Evolutionary conservation across 2,888 invertebrate genomes (phyloP), one percentile per base, ranked within the genome.

Genomic region (Acanthopleura granulata): DNA sequence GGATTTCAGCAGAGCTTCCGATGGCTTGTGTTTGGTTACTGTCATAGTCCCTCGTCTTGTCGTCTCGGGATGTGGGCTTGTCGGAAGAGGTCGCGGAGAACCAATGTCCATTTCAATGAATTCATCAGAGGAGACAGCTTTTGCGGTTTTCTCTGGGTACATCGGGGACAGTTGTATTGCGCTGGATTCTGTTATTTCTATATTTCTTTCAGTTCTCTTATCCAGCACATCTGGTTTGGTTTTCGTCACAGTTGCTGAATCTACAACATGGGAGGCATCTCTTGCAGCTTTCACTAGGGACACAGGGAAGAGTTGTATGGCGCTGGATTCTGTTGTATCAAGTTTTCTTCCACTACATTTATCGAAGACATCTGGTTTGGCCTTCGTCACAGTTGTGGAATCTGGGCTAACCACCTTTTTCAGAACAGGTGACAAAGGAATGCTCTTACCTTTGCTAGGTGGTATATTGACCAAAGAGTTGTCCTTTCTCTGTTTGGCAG

Each of bases 11-110:
- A 86, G 80, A 25, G 83, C 84, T 76, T 86, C 84, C 22, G 85
- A 84, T 29, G 84, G 83, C 49, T 80, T 76, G n/a, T 82, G 79
- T 71, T 86, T 86, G 16, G 83, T 84, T 15, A 85, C 82, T 9
- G 87, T 86, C 69, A 83, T 70, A 16, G 87, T 83, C 9, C 79
- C 77, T 69, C 81, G 66, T 49, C 82, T 80, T n/a, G 78, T 73
- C 16, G 72, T 71, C 14, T 25, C 50, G 27, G 75, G 74, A 29
- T 73, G 49, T 15, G 81, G 80, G 51, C 78, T 78, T 27, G 74
- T 73, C 4, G 78, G 77, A n/a, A 78, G 57, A 30, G 61, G 27
- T 9, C 57, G 75, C 22, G 79, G 76, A 15, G 78, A 74, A 49
- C 49, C 30, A 25, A 57, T 57, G 12, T 57, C 57, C 1, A 12